Percentiles rank a stretch among this genome's conserved stretches.
Evolutionary conservation across 2,113 vertebrate species (phyloP).

Genomic region (Rostratula benghalensis): DNA sequence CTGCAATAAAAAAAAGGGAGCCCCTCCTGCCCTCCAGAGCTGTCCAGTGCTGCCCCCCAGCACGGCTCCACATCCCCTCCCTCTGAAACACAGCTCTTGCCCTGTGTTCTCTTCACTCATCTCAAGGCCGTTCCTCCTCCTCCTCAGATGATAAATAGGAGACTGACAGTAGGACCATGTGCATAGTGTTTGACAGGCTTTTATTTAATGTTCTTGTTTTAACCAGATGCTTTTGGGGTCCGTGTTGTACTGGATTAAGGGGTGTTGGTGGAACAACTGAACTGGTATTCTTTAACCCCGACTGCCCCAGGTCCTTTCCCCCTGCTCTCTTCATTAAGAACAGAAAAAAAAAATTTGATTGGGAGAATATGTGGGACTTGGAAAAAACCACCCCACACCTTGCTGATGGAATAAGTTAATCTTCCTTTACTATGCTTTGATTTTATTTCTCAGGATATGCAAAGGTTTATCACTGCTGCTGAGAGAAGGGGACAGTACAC

Average conservation of each 20-base stretch:
- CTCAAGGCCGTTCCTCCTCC: background rate
- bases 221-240: background rate
- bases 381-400: background rate
- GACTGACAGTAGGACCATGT: background rate
- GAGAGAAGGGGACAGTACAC: conserved; percentile 46
- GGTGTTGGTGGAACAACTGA: background rate
- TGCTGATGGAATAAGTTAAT: background rate
- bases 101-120: background rate
- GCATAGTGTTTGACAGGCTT: background rate
- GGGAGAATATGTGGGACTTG: background rate
- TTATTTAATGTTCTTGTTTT: background rate
- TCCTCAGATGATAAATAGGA: background rate
- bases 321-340: background rate
- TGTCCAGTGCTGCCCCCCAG: background rate
- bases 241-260: background rate
- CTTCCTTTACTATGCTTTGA: background rate
- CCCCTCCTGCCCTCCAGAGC: background rate
- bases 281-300: background rate
- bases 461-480: conserved; percentile 62
- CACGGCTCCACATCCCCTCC: fast-evolving
- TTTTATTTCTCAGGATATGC: conserved; percentile 70
- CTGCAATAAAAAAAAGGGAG: background rate
- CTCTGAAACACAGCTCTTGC: background rate
- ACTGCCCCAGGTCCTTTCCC: background rate
- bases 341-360: background rate